Evolutionary conservation across 2,888 invertebrate species (phyloP).

Genomic region (Petrolisthes manimaculis): DNA sequence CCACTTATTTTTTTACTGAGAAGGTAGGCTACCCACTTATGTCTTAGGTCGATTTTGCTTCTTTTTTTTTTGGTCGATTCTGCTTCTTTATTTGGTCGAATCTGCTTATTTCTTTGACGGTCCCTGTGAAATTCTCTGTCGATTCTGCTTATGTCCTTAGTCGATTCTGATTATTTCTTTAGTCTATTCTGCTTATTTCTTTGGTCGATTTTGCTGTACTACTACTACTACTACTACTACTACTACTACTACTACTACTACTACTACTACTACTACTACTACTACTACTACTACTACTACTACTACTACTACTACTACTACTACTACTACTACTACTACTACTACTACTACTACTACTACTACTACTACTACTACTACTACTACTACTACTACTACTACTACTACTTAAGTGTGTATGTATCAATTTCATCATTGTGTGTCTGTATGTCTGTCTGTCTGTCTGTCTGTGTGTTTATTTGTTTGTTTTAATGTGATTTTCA

Average conservation of each 20-base stretch:
- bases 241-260: not conserved
- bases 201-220: too few species aligned
- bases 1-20: too few species aligned
- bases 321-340: not conserved
- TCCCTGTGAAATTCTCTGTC: too few species aligned
- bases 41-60: too few species aligned
- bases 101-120: too few species aligned
- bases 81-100: too few species aligned
- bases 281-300: not conserved
- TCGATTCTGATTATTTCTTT: too few species aligned
- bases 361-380: not conserved
- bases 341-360: not conserved
- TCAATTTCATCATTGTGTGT: not conserved
- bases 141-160: too few species aligned
- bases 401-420: not conserved
- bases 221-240: not conserved
- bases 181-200: too few species aligned
- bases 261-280: not conserved
- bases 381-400: not conserved
- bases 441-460: conserved; percentile 6
- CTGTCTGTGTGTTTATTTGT: conserved; percentile 9
- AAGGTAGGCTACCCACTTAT: too few species aligned
- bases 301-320: not conserved
- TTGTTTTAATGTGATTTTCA: not conserved
- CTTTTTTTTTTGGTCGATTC: too few species aligned